Evolutionary conservation across 1,140 invertebrate species (phyloP), one percentile per base, ranked within the genome.

Genomic region (Drosophila kepulauana): DNA sequence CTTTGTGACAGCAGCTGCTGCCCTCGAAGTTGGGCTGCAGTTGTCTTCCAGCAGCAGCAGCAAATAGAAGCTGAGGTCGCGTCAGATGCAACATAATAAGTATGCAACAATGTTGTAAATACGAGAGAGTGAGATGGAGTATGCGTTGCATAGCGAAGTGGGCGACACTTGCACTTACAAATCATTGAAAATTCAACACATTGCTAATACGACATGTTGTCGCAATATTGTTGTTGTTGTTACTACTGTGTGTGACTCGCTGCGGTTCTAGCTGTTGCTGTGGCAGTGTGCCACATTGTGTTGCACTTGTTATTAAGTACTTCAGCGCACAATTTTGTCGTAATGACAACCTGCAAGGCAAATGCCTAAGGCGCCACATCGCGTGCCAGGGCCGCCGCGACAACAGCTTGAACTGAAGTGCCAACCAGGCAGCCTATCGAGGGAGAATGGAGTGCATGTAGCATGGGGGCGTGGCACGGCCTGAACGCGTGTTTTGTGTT

Each of bases 161-260:
- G 66, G 70, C 64, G 80, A 69, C 57, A 51, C 75, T 64, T 48
- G 52, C 78, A 87, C 84, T 89, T 89, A 80, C 77, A 87, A 88
- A 87, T 87, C 84, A 87, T 87, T 87, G 77, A 89, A 87, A 87
- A 87, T 87, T 87, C 84, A 89, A 87, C 85, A 87, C 84, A 78
- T 88, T 72, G 84, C 85, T 88, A 80, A 87, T 87, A 79, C 80
- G 80, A 88, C 78, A 87, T 78, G 84, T 82, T 87, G 69, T 80
- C 84, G 46, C 73, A 71, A n/a, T 58, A 52, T 48, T 66, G 78
- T 63, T 86, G 70, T 86, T 72, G 82, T 79, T 61, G 30, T 16
- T 20, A 11, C 45, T 51, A 35, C 45, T 6, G 6, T 28, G 10
- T 13, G 43, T 65, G 64, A 10, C 11, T 25, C 6, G 35, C 35